Evolutionary conservation across 1,140 invertebrate species (phyloP), one percentile per base, ranked within the genome.

Genomic region (Drosophila insularis): DNA sequence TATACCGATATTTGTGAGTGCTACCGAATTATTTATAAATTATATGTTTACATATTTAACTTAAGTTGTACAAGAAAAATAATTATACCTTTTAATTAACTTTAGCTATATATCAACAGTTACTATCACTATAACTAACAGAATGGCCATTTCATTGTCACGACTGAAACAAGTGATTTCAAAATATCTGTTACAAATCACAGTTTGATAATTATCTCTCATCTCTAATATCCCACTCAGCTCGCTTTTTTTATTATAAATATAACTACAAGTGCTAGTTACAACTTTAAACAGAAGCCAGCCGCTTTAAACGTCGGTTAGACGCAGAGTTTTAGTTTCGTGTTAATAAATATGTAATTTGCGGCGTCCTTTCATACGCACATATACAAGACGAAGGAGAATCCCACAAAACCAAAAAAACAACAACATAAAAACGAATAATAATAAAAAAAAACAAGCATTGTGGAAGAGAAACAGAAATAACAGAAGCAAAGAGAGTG

Each of bases 221-320:
- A 31, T 55, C 54, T 55, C 54, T 55, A 55, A 50, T 50, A 50
- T 50, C 19, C 17, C 43, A 50, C 43, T 50, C 74, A 80, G 74
- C 67, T 81, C 75, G 68, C 66, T 75, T 75, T 81, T 37, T 62
- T 85, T 75, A 85, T 84, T 84, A 84, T 87, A 85, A 85, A 85
- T 85, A 77, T 72, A 85, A 81, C 80, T 69, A 40, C 65, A 67
- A 62, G 70, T 63, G 70, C 85, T 70, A 78, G 71, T 72, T 75
- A 50, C 68, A 71, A 73, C 74, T 54, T 85, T 87, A 85, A 85
- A 85, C 82, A 87, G 74, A 77, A 81, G 71, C 67, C 62, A 86
- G 62, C 78, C 78, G 82, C 82, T 69, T 59, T 31, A 60, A 70
- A 68, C 70, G 72, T 54, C 68, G 43, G 43, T 50, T 50, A 86